Conservation (phyloP, 2,888 invertebrate species). For the Pardosa pseudoannulata region DNA sequence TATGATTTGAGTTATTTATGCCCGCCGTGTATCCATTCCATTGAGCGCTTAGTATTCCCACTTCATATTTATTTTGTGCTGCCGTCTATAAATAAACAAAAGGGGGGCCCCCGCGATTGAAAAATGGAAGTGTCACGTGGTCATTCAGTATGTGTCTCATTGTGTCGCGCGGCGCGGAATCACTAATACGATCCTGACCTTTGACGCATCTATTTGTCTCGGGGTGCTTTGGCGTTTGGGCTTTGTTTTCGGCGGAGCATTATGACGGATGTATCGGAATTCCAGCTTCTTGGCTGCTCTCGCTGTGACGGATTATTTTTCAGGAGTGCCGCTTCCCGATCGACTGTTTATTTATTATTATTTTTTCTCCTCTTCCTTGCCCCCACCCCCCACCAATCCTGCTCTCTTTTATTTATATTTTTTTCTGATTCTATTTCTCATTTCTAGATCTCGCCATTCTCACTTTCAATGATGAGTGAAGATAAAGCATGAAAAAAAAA, state of each 20-base stretch:
- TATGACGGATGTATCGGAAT: background rate
- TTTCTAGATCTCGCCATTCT: background rate
- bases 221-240: background rate
- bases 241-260: background rate
- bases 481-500: too few relatives aligned
- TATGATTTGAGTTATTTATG: conserved; percentile 22
- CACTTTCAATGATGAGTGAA: background rate
- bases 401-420: background rate
- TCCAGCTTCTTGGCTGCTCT: background rate
- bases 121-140: conserved; percentile 2
- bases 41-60: conserved; percentile 26
- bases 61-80: conserved; percentile 38
- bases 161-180: conserved; percentile 36
- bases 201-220: background rate
- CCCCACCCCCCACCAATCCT: too few relatives aligned
- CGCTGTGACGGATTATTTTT: background rate
- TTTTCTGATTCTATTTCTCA: background rate
- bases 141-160: conserved; percentile 1
- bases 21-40: conserved; percentile 9
- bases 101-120: background rate
- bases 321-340: background rate
- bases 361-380: too few relatives aligned
- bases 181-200: conserved; percentile 7
- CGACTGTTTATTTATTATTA: too few relatives aligned
- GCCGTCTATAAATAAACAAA: background rate